A percentile compares a stretch with the other conserved stretches of the same genome.
Conservation (phyloP, 2,113 vertebrate genomes). For the Pelecanoides urinatrix region DNA sequence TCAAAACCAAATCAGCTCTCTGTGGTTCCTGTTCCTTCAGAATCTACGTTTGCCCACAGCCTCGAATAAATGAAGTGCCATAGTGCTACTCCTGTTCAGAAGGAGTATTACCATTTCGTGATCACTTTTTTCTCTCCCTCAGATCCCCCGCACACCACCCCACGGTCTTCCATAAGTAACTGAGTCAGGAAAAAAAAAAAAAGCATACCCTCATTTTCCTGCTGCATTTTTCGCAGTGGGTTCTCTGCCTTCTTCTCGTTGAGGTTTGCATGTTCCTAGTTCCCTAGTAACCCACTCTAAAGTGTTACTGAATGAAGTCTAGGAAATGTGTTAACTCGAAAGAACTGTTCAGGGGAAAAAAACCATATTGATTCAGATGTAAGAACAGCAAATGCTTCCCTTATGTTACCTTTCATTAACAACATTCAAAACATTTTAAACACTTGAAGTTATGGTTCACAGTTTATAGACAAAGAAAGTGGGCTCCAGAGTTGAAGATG, state of each 20-base stretch:
- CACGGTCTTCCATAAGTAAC: not conserved
- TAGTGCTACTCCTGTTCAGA: not conserved
- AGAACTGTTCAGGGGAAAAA: not conserved
- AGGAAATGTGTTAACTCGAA: not conserved
- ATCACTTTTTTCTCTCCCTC: not conserved
- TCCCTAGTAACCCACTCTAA: not conserved
- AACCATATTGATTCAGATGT: not conserved
- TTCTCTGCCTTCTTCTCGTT: not conserved
- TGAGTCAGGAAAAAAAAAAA: not conserved
- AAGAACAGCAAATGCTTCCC: not conserved
- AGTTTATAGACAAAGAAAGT: not conserved
- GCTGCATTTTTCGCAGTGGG: not conserved
- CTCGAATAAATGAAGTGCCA: not conserved
- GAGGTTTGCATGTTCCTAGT: not conserved
- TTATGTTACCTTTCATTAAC: not conserved
- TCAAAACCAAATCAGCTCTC: not conserved
- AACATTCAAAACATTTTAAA: not conserved
- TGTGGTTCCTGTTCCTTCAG: constrained; percentile 34
- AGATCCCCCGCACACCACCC: not conserved
- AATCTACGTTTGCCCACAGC: not conserved
- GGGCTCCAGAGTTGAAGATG: not conserved
- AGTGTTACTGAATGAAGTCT: not conserved
- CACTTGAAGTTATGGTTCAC: not conserved
- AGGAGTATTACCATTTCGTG: not conserved
- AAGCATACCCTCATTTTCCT: not conserved